Evolutionary conservation across 2,888 invertebrate genomes (phyloP).

Genomic region (Calephelis perditalis): DNA sequence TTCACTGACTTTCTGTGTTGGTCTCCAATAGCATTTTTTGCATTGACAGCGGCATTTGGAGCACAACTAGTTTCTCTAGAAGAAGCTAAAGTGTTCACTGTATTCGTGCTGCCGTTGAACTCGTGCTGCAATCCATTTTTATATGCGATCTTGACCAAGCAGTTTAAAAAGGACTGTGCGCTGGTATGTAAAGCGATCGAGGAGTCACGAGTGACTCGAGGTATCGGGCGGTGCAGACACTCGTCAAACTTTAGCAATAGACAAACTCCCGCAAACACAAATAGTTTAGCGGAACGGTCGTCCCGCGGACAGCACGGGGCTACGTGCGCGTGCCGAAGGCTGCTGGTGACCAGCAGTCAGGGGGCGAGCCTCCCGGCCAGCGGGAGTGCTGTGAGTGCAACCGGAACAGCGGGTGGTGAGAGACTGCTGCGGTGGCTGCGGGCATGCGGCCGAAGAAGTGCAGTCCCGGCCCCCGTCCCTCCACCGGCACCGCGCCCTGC

Average conservation of each 20-base stretch:
- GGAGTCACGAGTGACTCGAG: constrained; percentile 92
- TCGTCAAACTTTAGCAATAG: constrained; percentile 92
- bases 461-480: constrained; percentile 40
- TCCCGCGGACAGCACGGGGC: constrained; percentile 83
- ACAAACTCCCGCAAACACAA: constrained; percentile 92
- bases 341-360: constrained; percentile 84
- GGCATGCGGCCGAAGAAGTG: constrained; percentile 56
- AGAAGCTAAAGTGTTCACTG: constrained; percentile 97
- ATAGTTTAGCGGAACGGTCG: constrained; percentile 88
- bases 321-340: constrained; percentile 78
- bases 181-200: constrained; percentile 97
- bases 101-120: constrained; percentile 96
- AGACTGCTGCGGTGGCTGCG: constrained; percentile 66
- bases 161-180: constrained; percentile 98
- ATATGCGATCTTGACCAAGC: constrained; percentile 98
- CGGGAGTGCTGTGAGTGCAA: constrained; percentile 60
- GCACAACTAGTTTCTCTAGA: constrained; percentile 93
- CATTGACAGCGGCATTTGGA: constrained; percentile 95
- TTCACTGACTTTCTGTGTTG: constrained; percentile 98
- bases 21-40: constrained; percentile 98
- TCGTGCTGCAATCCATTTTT: constrained; percentile 98
- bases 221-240: constrained; percentile 91
- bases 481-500: constrained; percentile 49
- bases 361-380: constrained; percentile 54
- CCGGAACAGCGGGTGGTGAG: constrained; percentile 41